Evolutionary conservation across 1,140 invertebrate species (phyloP).

Genomic region (Thaumetopoea pityocampa): DNA sequence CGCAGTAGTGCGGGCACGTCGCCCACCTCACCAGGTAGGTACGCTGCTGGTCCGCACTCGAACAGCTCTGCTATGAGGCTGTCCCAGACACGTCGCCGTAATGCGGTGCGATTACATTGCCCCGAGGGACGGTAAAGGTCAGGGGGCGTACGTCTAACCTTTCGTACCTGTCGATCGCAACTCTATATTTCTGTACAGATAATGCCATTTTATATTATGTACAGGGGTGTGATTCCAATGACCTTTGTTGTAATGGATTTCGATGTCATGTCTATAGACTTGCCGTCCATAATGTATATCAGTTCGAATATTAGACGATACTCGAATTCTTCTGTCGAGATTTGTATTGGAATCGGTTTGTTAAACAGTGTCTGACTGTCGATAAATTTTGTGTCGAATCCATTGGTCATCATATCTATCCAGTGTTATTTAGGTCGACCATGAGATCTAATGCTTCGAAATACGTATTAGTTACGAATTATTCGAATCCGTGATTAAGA

Average conservation of each 20-base stretch:
- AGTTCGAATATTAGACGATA: too few species aligned
- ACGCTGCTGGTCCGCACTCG: slow-evolving; percentile 29
- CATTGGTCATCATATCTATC: too few species aligned
- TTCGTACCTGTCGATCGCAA: slow-evolving; percentile 36
- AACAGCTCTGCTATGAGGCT: slow-evolving; percentile 30
- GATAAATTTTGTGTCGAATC: too few species aligned
- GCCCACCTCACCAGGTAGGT: slow-evolving; percentile 44
- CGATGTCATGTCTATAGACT: too few species aligned
- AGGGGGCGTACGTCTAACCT: slow-evolving; percentile 45
- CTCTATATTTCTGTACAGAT: slow-evolving; percentile 27
- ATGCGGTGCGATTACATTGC: slow-evolving; percentile 40
- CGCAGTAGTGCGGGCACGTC: slow-evolving; percentile 39
- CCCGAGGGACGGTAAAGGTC: slow-evolving; percentile 52
- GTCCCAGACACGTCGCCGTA: slow-evolving; percentile 35
- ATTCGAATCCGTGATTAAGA: too few species aligned
- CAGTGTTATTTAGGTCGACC: too few species aligned
- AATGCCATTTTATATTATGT: slow-evolving; percentile 39
- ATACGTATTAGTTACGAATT: too few species aligned
- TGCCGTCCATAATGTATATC: too few species aligned
- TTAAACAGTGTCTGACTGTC: too few species aligned
- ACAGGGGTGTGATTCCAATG: slow-evolving; percentile 24
- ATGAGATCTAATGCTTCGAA: too few species aligned
- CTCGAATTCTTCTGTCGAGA: too few species aligned
- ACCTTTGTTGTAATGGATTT: slow-evolving; percentile 30
- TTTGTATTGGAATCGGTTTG: too few species aligned